phyloP scores from a whole-genome alignment of 2,797 vertebrate genomes.

The Phylloscopus collybita region DNA sequence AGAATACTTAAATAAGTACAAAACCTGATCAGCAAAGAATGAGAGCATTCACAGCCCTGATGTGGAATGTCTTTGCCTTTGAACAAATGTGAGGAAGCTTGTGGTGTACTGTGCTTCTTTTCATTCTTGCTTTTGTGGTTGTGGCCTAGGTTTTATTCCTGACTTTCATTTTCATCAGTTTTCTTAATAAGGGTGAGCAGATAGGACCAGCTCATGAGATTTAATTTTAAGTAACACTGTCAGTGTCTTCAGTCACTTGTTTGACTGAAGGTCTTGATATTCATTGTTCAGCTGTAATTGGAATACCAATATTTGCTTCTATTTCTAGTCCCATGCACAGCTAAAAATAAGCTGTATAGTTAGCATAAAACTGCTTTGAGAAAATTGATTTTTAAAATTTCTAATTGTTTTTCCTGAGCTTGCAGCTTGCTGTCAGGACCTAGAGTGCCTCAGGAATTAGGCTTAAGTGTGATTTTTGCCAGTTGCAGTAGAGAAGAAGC shows the following conservation, averaged over 20 bases:
- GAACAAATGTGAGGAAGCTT: background rate
- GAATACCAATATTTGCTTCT: background rate
- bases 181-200: background rate
- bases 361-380: background rate
- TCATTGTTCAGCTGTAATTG: background rate
- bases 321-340: background rate
- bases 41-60: rapidly evolving
- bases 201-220: background rate
- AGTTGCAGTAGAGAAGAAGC: background rate
- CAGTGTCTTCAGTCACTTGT: background rate
- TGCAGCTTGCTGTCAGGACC: background rate
- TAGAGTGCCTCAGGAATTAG: background rate
- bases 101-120: background rate
- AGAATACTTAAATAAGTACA: background rate
- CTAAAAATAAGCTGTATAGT: background rate
- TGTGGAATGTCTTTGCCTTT: background rate
- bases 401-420: background rate
- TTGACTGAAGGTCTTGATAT: background rate
- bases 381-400: background rate
- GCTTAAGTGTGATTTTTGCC: background rate
- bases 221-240: background rate
- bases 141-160: background rate
- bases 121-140: background rate
- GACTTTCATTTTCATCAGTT: background rate
- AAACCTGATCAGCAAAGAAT: background rate